phyloP scores from a whole-genome alignment of 2,888 invertebrate genomes.

The Rutpela maculata region DNA sequence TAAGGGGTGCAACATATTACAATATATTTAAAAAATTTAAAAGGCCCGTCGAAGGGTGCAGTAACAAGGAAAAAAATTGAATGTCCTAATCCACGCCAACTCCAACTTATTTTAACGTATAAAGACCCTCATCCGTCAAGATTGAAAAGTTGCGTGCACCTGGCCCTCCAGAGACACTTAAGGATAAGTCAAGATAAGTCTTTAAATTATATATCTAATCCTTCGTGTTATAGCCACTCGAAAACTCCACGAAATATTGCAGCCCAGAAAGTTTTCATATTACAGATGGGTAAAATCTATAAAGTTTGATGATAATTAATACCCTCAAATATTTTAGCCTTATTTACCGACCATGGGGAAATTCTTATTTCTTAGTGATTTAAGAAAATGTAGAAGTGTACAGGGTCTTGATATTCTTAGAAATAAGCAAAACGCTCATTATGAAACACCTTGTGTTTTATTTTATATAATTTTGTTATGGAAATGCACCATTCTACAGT shows the following conservation, averaged over 20 bases:
- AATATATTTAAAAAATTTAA: not conserved
- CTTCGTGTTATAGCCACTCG: constrained; percentile 16
- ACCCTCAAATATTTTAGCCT: not conserved
- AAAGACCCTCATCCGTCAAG: constrained; percentile 45
- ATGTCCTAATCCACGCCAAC: constrained; percentile 29
- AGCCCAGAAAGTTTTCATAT: constrained; percentile 1
- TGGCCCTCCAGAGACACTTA: constrained; percentile 44
- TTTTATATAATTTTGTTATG: no score
- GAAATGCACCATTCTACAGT: no score
- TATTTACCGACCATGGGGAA: not conserved
- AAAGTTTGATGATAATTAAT: constrained; percentile 3
- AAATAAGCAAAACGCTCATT: no score
- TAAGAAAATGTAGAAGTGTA: not conserved
- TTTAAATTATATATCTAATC: constrained; percentile 43
- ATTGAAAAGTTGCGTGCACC: constrained; percentile 51
- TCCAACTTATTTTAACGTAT: constrained; percentile 35
- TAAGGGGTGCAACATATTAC: no score
- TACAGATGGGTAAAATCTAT: constrained; percentile 1
- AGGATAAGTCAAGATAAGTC: constrained; percentile 44
- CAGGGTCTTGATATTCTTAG: no score
- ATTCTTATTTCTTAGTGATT: not conserved
- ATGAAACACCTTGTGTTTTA: no score
- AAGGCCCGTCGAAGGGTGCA: not conserved
- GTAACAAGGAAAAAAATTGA: constrained; percentile 33
- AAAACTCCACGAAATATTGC: constrained; percentile 12